Evolutionary conservation across 2,888 invertebrate genomes (phyloP), one percentile per base, ranked within the genome.

Genomic region (Agriopis leucophaearia): DNA sequence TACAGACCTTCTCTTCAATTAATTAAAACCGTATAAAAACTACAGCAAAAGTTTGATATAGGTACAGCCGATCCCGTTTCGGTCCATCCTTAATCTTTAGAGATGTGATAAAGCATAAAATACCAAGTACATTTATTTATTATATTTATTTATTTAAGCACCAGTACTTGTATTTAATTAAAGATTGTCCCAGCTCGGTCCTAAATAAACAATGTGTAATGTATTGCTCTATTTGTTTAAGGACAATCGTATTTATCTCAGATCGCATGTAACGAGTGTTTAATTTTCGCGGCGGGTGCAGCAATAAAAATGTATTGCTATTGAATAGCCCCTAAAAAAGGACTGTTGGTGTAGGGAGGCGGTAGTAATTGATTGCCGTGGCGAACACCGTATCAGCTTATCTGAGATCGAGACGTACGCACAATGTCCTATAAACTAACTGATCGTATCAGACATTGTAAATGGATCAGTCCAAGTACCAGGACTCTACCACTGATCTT

Each of bases 361-460:
- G 83, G 86, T 83, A 83, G 87, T 87, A 87, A 88, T 87, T 91
- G 91, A 93, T 92, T 91, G 87, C 88, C 74, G 44, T 80, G 82
- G 80, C 81, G 82, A 82, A 84, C 88, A 85, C 87, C 85, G 83
- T 90, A 91, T 87, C 84, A 82, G 78, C 78, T 83, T 90, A 92
- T 93, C 92, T 78, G 44, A 66, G 81, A 92, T 92, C 92, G 78
- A 81, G 79, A 76, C 81, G 82, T 83, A 86, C 86, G 86, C 88
- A 92, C 92, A 92, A 92, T 91, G 90, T 90, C 85, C 90, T 90
- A 94, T 94, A 94, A 92, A 94, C 88, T 86, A 92, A 83, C 74
- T 76, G 91, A 90, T 89, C 79, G 77, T 91, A 92, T 93, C 92
- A 83, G 84, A 86, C 82, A 80, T 85, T 85, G 88, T 88, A 90